A percentile compares a stretch with the other conserved stretches of the same genome.
phyloP scores from a whole-genome alignment of 2,113 vertebrate species.

The Alethe diademata region DNA sequence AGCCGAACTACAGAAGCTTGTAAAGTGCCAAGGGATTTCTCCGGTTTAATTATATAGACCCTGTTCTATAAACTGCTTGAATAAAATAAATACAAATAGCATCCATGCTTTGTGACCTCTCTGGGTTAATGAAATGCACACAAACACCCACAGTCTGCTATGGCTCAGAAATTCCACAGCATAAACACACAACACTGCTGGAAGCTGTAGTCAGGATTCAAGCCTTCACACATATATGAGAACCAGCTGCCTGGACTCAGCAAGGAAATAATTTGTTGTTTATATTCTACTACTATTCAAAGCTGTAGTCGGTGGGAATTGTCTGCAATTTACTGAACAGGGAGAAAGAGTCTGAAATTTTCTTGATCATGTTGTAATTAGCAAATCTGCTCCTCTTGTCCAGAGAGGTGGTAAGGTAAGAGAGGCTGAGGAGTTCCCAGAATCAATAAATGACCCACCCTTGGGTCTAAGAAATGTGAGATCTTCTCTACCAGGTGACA shows the following conservation, averaged over 20 bases:
- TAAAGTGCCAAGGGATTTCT: slow-evolving; percentile 46
- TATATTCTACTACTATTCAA: background rate
- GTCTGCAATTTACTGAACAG: background rate
- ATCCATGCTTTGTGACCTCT: slow-evolving; percentile 31
- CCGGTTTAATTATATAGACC: slow-evolving; percentile 55
- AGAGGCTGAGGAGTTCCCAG: background rate
- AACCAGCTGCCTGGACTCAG: background rate
- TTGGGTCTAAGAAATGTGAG: background rate
- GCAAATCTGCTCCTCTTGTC: background rate
- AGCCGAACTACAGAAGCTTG: slow-evolving; percentile 26
- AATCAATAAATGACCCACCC: background rate
- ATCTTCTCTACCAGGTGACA: background rate
- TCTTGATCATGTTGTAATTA: background rate
- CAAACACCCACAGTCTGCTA: slow-evolving; percentile 41
- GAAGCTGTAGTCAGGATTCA: background rate
- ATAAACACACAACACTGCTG: slow-evolving; percentile 35
- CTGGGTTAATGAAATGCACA: slow-evolving; percentile 59
- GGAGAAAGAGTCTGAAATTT: background rate
- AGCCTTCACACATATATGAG: background rate
- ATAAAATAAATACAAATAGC: slow-evolving; percentile 55
- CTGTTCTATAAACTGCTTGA: slow-evolving; percentile 48
- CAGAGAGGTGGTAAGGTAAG: background rate
- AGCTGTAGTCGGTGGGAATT: background rate
- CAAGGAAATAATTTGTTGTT: slow-evolving; percentile 30
- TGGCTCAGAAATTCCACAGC: slow-evolving; percentile 38